Percentiles rank a stretch among this genome's conserved stretches.
These are phyloP conservation scores for Salpingus planirostris DNA, from an alignment of 2,888 invertebrate genomes.

Conservation along the genomic window DNA sequence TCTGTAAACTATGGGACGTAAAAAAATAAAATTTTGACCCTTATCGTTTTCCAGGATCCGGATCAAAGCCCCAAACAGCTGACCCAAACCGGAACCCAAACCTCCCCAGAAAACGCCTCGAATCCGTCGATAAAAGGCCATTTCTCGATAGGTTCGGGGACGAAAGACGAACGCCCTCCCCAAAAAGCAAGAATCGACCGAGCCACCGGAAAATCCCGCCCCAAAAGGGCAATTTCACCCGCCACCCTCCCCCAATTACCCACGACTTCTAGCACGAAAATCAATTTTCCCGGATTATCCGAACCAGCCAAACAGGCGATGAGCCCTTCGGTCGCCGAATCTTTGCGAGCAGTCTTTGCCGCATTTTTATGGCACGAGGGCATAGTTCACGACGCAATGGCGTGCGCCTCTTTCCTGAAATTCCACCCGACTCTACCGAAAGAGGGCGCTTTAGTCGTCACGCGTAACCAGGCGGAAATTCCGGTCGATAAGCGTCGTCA, in stretches of 20 bases:
- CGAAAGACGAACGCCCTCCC: constrained; percentile 48
- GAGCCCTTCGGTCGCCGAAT: constrained; percentile 87
- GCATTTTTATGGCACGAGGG: constrained; percentile 96
- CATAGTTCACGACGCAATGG: constrained; percentile 95
- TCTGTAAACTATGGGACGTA: too few relatives aligned
- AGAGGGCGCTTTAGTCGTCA: constrained; percentile 66
- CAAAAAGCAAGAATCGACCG: constrained; percentile 52
- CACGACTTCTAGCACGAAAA: constrained; percentile 34
- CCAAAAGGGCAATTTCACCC: constrained; percentile 42
- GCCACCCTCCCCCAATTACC: constrained; percentile 40
- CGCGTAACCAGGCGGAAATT: constrained; percentile 42
- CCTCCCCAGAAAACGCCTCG: constrained; percentile 51
- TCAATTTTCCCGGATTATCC: constrained; percentile 33
- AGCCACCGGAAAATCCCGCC: constrained; percentile 41
- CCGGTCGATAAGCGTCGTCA: constrained; percentile 41
- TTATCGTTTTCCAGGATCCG: too few relatives aligned
- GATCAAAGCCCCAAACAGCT: constrained; percentile 40
- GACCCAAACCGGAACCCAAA: constrained; percentile 61
- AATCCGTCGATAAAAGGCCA: constrained; percentile 39
- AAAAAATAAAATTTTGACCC: too few relatives aligned
- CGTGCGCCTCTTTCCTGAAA: constrained; percentile 92
- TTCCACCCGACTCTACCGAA: constrained; percentile 84
- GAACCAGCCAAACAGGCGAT: constrained; percentile 72
- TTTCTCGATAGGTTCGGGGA: constrained; percentile 51
- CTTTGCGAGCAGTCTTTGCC: constrained; percentile 89